phyloP scores from a whole-genome alignment of 1,140 invertebrate species.

The Trachelipus rathkii region DNA sequence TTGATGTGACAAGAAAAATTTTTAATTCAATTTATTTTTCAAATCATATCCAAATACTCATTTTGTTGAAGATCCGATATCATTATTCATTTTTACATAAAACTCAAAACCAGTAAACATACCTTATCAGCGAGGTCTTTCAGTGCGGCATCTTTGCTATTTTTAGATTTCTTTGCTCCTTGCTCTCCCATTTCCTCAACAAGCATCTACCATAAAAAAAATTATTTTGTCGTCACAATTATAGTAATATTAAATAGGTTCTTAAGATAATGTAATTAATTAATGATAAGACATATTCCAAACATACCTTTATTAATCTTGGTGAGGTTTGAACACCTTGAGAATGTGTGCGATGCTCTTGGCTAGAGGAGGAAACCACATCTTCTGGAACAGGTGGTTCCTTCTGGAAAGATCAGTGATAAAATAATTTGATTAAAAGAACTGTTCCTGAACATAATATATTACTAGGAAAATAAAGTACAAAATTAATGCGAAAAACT shows the following conservation, averaged over 20 bases:
- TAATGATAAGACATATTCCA: not conserved
- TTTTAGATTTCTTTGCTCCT: not conserved
- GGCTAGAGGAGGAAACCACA: constrained; percentile 59
- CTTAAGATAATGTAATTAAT: no score
- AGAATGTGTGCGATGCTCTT: constrained; percentile 54
- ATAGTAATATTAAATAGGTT: no score
- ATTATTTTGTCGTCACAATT: no score
- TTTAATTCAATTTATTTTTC: no score
- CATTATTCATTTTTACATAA: no score
- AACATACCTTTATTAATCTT: constrained; percentile 44
- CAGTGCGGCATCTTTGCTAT: not conserved
- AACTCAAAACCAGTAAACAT: not conserved
- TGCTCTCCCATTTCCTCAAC: not conserved
- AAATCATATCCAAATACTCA: no score
- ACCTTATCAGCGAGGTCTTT: constrained; percentile 1
- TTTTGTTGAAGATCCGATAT: no score
- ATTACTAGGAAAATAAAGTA: no score
- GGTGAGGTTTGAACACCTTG: constrained; percentile 53
- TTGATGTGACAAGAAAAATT: no score
- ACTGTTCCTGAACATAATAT: no score
- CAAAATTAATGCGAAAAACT: no score
- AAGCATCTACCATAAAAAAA: not conserved
- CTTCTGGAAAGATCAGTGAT: not conserved
- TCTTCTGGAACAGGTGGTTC: constrained; percentile 55
- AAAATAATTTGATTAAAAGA: no score